Conservation (phyloP, 2,888 invertebrate genomes). For the Hirtodrosophila histrioides region DNA sequence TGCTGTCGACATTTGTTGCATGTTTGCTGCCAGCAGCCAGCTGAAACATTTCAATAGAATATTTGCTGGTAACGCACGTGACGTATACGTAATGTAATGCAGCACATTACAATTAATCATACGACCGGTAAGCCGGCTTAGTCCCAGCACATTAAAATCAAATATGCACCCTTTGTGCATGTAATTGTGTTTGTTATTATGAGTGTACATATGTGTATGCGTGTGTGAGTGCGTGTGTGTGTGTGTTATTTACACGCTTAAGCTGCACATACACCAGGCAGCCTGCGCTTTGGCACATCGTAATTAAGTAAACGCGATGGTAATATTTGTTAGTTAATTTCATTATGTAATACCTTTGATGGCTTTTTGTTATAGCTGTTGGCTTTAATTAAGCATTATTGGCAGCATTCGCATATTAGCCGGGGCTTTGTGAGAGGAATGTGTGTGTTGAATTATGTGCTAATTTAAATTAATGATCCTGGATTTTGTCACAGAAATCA, state of each 20-base stretch:
- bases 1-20: slow-evolving; percentile 33
- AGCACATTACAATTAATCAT: slow-evolving; percentile 75
- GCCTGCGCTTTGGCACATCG: slow-evolving; percentile 54
- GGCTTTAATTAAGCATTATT: slow-evolving; percentile 78
- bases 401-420: slow-evolving; percentile 67
- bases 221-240: slow-evolving; percentile 3
- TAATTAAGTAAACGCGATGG: slow-evolving; percentile 71
- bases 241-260: slow-evolving; percentile 45
- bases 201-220: slow-evolving; percentile 3
- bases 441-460: slow-evolving; percentile 59
- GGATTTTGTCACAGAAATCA: slow-evolving; percentile 39
- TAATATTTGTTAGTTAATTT: slow-evolving; percentile 75
- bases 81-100: slow-evolving; percentile 61
- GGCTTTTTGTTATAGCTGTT: slow-evolving; percentile 62
- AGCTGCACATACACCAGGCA: slow-evolving; percentile 40
- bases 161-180: slow-evolving; percentile 57
- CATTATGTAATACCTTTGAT: slow-evolving; percentile 61
- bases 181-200: slow-evolving; percentile 31
- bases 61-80: slow-evolving; percentile 19
- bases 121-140: slow-evolving; percentile 72
- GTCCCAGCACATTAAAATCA: slow-evolving; percentile 68
- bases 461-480: slow-evolving; percentile 65
- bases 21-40: slow-evolving; percentile 24
- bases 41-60: slow-evolving; percentile 36
- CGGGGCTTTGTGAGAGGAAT: slow-evolving; percentile 47